These are phyloP conservation scores for Aethina tumida DNA, from an alignment of 1,140 invertebrate species.

Conservation along the genomic window DNA sequence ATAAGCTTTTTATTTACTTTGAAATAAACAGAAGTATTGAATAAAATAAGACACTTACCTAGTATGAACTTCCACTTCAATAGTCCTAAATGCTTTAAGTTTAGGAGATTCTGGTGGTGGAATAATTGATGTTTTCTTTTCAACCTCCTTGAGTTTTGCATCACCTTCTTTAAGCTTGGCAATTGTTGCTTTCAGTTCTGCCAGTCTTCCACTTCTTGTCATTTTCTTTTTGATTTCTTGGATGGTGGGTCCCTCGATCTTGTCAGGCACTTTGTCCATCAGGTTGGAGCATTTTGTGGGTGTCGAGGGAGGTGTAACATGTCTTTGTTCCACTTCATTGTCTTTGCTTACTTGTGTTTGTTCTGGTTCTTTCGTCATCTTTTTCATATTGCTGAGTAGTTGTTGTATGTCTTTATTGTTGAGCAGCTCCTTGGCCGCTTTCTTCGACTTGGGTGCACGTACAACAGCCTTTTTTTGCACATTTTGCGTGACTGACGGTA, in stretches of 20 bases:
- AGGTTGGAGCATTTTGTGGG: conserved; percentile 35
- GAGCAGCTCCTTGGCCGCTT: conserved; percentile 5
- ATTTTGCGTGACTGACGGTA: conserved; percentile 2
- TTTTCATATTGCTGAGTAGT: conserved; percentile 18
- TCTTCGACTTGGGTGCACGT: conserved; percentile 11
- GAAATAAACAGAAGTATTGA: too few relatives aligned
- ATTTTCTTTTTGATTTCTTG: conserved; percentile 56
- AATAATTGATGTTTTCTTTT: conserved; percentile 30
- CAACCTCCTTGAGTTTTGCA: conserved; percentile 40
- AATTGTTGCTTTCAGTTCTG: conserved; percentile 53
- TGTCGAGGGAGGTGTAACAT: conserved; percentile 25
- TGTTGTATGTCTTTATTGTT: conserved; percentile 18
- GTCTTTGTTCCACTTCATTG: conserved; percentile 3
- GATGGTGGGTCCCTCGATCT: conserved; percentile 47
- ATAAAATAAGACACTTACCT: conserved; percentile 45
- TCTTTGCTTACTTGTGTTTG: background rate
- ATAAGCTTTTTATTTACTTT: conserved; percentile 5
- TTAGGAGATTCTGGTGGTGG: conserved; percentile 32
- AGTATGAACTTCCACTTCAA: conserved; percentile 59
- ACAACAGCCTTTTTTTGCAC: conserved; percentile 6
- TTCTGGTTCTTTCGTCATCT: conserved; percentile 6
- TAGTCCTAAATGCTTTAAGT: conserved; percentile 58
- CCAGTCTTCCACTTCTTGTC: conserved; percentile 49
- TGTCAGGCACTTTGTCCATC: conserved; percentile 34
- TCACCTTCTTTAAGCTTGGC: conserved; percentile 46